A percentile compares a stretch with the other conserved stretches of the same genome.
phyloP scores from a whole-genome alignment of 1,140 invertebrate species.

The Bombus waltoni region DNA sequence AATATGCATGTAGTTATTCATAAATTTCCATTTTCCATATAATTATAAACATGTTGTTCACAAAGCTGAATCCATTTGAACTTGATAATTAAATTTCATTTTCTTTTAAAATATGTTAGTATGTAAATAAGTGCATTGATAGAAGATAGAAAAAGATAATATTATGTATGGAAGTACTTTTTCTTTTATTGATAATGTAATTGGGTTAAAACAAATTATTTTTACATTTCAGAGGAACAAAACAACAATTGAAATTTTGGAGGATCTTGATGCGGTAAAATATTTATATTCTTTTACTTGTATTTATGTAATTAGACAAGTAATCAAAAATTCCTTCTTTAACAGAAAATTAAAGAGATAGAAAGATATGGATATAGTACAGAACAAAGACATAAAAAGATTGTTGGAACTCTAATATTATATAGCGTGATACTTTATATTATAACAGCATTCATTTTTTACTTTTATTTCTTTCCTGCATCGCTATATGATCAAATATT shows the following conservation, averaged over 20 bases:
- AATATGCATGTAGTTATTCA: neutral
- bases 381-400: constrained; percentile 90
- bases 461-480: constrained; percentile 90
- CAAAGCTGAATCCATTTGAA: constrained; percentile 17
- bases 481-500: constrained; percentile 87
- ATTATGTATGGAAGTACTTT: neutral
- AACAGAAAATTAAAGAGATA: constrained; percentile 90
- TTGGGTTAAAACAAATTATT: neutral
- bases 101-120: neutral
- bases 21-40: constrained; percentile 6
- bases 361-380: constrained; percentile 91
- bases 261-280: constrained; percentile 87
- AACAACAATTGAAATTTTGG: constrained; percentile 89
- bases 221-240: constrained; percentile 89
- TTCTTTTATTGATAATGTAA: neutral
- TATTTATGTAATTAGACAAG: constrained; percentile 33
- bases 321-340: constrained; percentile 65
- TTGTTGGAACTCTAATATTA: constrained; percentile 90
- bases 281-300: constrained; percentile 27
- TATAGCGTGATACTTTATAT: constrained; percentile 92
- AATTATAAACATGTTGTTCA: neutral
- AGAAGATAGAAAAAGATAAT: neutral
- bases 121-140: neutral
- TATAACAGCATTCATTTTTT: constrained; percentile 88
- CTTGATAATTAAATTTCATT: neutral